phyloP scores from a whole-genome alignment of 2,797 vertebrate species.

The Acrocephalus scirpaceus region DNA sequence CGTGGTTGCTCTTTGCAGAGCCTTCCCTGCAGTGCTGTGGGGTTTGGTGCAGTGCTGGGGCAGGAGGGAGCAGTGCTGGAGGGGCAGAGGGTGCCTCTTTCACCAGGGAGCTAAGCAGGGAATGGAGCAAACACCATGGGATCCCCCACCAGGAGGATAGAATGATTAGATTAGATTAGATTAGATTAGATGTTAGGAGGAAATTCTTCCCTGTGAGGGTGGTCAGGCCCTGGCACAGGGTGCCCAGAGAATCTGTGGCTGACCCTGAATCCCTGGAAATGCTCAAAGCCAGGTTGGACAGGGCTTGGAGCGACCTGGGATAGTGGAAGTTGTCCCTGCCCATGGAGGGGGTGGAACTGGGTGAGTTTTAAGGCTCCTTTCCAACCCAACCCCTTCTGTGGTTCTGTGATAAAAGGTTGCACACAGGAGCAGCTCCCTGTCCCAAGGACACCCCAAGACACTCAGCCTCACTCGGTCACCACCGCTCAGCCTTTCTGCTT shows the following conservation, averaged over 20 bases:
- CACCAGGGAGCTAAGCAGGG: not conserved
- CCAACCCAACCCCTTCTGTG: not conserved
- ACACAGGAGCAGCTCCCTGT: not conserved
- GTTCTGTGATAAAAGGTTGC: not conserved
- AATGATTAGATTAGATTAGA: not conserved
- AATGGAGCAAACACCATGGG: not conserved
- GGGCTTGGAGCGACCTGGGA: not conserved
- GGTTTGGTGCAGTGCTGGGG: not conserved
- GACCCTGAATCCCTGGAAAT: not conserved
- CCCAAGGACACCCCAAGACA: not conserved
- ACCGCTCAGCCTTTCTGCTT: not conserved
- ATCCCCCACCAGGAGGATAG: not conserved
- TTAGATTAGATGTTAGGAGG: not conserved
- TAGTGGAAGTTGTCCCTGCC: not conserved
- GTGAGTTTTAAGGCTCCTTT: not conserved
- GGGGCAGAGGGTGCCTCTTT: not conserved
- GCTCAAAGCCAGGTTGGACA: accelerated
- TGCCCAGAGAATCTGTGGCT: not conserved
- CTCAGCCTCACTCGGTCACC: not conserved
- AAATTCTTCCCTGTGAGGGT: not conserved
- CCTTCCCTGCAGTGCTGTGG: not conserved
- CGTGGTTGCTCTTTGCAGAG: not conserved
- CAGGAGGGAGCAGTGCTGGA: not conserved
- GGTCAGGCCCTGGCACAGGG: accelerated
- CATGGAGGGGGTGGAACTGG: not conserved